A percentile compares a stretch with the other conserved stretches of the same genome.
Evolutionary conservation across 2,113 vertebrate species (phyloP).

Genomic region (Eudyptes chrysolophus): DNA sequence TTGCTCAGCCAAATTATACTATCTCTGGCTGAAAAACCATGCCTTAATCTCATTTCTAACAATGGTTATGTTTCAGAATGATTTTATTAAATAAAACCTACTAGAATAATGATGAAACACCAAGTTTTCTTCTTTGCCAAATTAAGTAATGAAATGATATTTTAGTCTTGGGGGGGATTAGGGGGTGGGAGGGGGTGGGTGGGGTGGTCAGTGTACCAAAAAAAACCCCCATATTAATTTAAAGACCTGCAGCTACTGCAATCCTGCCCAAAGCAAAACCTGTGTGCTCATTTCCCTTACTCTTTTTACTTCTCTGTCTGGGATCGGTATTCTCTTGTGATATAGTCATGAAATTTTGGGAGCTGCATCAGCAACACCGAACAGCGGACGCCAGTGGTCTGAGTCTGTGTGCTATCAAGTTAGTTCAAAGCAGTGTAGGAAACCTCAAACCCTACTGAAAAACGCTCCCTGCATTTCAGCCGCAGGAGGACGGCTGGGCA

Average conservation of each 20-base stretch:
- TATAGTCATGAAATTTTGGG: neutral
- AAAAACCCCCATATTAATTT: neutral
- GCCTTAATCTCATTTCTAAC: neutral
- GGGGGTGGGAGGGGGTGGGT: neutral
- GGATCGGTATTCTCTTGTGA: neutral
- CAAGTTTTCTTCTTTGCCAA: neutral
- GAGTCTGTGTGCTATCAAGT: neutral
- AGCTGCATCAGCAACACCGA: neutral
- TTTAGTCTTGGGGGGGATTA: neutral
- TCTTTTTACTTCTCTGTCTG: neutral
- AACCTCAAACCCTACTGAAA: neutral
- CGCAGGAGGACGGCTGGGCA: neutral
- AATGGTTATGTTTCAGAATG: neutral
- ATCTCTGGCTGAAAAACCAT: neutral
- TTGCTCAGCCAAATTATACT: neutral
- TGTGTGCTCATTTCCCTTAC: neutral
- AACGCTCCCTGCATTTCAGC: neutral
- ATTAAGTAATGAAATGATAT: neutral
- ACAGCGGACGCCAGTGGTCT: neutral
- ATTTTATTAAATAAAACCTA: neutral
- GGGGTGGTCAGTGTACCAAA: neutral
- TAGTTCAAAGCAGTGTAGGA: neutral
- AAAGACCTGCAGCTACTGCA: neutral
- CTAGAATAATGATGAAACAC: neutral
- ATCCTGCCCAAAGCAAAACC: neutral